phyloP scores from a whole-genome alignment of 2,888 invertebrate genomes.

The Thera obeliscata region DNA sequence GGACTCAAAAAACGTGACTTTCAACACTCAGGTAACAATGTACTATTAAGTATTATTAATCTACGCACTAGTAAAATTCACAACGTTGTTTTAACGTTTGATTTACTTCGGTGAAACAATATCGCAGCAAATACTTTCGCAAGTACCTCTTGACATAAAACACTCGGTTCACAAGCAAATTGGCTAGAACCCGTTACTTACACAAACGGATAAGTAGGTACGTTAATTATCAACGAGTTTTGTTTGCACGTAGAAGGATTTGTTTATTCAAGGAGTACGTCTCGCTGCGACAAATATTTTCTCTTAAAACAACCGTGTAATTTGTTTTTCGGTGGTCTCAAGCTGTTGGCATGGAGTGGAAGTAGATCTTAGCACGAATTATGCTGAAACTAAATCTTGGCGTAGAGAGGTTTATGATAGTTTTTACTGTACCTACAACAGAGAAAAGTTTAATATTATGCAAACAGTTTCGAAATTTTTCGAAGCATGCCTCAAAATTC shows the following conservation, averaged over 20 bases:
- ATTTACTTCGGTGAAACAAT: slow-evolving; percentile 12
- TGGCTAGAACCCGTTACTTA: slow-evolving; percentile 46
- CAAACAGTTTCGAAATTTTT: too few species aligned
- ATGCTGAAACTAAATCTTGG: too few species aligned
- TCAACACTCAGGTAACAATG: too few species aligned
- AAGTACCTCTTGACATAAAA: slow-evolving; percentile 25
- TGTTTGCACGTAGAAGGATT: slow-evolving; percentile 51
- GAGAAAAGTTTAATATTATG: too few species aligned
- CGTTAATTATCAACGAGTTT: slow-evolving; percentile 58
- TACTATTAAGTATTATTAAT: background rate
- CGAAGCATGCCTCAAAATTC: background rate
- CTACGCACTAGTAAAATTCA: background rate
- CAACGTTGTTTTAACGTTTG: background rate
- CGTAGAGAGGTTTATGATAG: too few species aligned
- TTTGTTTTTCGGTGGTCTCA: slow-evolving; percentile 47
- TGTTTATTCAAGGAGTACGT: slow-evolving; percentile 45
- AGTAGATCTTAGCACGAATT: background rate
- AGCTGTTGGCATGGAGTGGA: slow-evolving; percentile 5
- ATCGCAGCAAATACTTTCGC: slow-evolving; percentile 17
- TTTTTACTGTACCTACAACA: too few species aligned
- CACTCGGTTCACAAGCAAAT: slow-evolving; percentile 42
- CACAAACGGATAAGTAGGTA: slow-evolving; percentile 54
- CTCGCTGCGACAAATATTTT: slow-evolving; percentile 58
- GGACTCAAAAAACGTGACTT: too few species aligned
- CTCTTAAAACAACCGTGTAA: slow-evolving; percentile 55